Base-by-base conservation (phyloP, 2,888 invertebrate genomes). In the Myopa tessellatipennis region DNA sequence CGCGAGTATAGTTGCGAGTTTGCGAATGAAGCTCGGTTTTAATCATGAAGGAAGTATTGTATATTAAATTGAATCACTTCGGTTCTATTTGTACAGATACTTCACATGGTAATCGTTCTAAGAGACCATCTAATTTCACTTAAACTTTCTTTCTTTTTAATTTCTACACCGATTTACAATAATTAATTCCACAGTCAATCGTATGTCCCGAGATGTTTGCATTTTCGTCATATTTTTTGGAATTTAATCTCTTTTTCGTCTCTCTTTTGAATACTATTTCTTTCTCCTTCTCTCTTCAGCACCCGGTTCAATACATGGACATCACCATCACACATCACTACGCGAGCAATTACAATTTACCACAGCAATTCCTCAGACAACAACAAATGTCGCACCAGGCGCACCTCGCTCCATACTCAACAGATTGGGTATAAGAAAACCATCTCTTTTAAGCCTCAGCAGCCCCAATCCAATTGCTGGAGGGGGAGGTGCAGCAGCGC, bases 361-460 rank as follows among this genome's bases (percentile, higher is more conserved):
- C 83, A 90, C 89, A 82, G 89, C 90, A 85, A 84, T 88, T 83
- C 88, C 90, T 84, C 88, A 89, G 82, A 86, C 88, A 81, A 87
- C 89, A 76, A 88, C 89, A 74, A 90, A 89, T 89, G 87, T 90
- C 90, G 83, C 85, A 87, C 91, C 91, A 85, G 91, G 91, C 85
- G 90, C 89, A 81, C 90, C 91, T 78, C 92, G 94, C 85, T 93
- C 94, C 85, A 92, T 95, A 89, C 93, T 95, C 90, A 93, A 94
- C 90, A 93, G 94, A 91, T 92, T 95, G 91, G 94, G 95, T 92
- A 94, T 95, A 91, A 93, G 95, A 92, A 95, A 95, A 93, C 94
- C 95, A 90, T 95, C 95, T 90, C 93, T 95, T 91, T 92, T 95
- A 90, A 94, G 94, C 91, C 93, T 94, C 90, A 93, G 94, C 92